These are phyloP conservation scores for Chondrosia reniformis DNA, from an alignment of 37 sponge, comb jelly and placozoan species.

Conservation along the genomic window DNA sequence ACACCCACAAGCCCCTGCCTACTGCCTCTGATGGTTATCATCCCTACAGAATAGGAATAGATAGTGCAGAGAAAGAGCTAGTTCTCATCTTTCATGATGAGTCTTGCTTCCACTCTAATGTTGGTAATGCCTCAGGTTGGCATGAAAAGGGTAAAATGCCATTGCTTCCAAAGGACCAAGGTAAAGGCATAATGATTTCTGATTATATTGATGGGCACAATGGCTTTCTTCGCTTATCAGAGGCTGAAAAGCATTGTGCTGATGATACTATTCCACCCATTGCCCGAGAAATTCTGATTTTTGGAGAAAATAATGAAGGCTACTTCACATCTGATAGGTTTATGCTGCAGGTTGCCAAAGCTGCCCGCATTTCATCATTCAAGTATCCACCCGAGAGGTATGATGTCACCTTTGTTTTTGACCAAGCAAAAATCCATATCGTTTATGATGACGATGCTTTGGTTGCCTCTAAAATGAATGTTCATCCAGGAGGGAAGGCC, in stretches of 20 bases:
- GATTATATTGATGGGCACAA: constrained; percentile 35
- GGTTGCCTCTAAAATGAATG: constrained; percentile 21
- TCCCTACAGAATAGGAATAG: neutral
- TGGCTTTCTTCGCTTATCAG: constrained; percentile 19
- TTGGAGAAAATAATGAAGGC: constrained; percentile 21
- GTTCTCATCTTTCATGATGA: constrained; percentile 45
- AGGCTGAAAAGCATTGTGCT: constrained; percentile 1
- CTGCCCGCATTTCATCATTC: constrained; percentile 6
- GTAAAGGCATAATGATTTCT: constrained; percentile 22
- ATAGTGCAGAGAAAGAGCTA: neutral
- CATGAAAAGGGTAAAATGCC: constrained; percentile 16
- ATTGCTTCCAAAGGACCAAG: constrained; percentile 14
- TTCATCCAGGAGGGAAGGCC: constrained; percentile 23
- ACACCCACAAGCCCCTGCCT: neutral
- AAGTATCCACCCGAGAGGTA: constrained; percentile 21
- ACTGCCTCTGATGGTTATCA: neutral
- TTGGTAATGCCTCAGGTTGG: constrained; percentile 13
- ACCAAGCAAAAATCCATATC: constrained; percentile 17
- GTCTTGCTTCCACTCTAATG: constrained; percentile 23
- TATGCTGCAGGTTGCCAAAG: constrained; percentile 7
- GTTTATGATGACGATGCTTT: constrained; percentile 25
- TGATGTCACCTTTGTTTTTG: constrained; percentile 17
- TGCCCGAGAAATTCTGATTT: neutral
- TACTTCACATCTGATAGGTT: constrained; percentile 17
- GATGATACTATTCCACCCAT: neutral